Evolutionary conservation across 2,888 invertebrate genomes (phyloP).

Genomic region (Brachylomia viminalis): DNA sequence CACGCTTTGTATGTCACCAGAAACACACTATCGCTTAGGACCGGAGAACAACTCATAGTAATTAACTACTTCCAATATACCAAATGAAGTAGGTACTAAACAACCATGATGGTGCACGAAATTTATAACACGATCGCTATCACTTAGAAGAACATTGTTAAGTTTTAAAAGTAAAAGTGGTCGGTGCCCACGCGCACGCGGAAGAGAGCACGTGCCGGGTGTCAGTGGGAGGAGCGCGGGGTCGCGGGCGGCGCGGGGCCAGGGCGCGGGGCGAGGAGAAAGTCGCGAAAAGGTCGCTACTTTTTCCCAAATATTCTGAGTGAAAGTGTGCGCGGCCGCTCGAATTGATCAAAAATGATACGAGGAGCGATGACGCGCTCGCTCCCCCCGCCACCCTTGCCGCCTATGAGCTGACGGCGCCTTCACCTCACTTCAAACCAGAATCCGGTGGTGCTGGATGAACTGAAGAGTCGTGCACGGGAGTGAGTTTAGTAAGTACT

Average conservation of each 20-base stretch:
- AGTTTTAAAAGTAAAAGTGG: conserved; percentile 88
- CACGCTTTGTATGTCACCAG: background rate
- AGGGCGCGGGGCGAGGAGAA: conserved; percentile 80
- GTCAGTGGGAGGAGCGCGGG: conserved; percentile 62
- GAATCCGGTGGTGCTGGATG: background rate
- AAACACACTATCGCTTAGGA: background rate
- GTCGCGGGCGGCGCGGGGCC: conserved; percentile 59
- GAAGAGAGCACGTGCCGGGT: conserved; percentile 81
- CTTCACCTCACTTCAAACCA: no score
- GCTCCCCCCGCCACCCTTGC: background rate
- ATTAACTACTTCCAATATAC: background rate
- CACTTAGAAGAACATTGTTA: conserved; percentile 68
- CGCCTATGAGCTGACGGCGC: background rate
- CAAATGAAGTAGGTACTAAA: conserved; percentile 8
- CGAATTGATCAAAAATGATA: conserved; percentile 80
- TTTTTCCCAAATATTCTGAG: conserved; percentile 90
- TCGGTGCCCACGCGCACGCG: conserved; percentile 79
- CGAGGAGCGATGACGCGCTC: conserved; percentile 53
- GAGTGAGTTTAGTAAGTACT: background rate
- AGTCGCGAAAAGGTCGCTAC: conserved; percentile 89
- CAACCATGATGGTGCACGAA: conserved; percentile 11
- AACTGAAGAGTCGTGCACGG: background rate
- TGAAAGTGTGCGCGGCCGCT: conserved; percentile 85
- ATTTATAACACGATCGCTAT: conserved; percentile 34
- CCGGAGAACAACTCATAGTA: background rate